Evolutionary conservation across 1,140 invertebrate species (phyloP).

Genomic region (Brachionus plicatilis): DNA sequence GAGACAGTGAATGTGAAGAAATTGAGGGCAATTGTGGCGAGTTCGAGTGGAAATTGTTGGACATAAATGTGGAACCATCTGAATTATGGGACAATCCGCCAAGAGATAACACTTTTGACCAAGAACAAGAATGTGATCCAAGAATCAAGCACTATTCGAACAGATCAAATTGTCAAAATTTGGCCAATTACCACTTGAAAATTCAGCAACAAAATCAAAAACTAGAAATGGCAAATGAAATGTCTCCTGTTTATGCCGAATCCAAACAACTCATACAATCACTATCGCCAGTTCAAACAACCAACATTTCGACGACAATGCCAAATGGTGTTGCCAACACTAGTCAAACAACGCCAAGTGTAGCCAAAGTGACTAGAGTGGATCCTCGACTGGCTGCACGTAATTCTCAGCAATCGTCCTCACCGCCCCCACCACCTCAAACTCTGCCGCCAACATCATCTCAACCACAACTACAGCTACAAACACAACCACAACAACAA

Average conservation of each 20-base stretch:
- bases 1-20: background rate
- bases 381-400: conserved; percentile 11
- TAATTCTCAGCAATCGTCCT: background rate
- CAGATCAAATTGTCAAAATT: conserved; percentile 20
- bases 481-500: background rate
- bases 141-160: conserved; percentile 25
- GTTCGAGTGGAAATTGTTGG: background rate
- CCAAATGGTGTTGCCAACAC: background rate
- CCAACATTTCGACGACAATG: background rate
- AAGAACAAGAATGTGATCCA: conserved; percentile 21
- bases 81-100: conserved; percentile 5
- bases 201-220: conserved; percentile 17
- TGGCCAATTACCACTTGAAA: conserved; percentile 30
- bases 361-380: background rate
- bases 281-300: background rate
- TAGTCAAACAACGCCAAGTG: background rate
- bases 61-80: conserved; percentile 19
- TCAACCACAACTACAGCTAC: background rate
- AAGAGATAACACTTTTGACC: background rate
- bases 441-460: background rate
- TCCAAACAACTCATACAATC: background rate
- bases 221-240: background rate
- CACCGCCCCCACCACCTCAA: background rate
- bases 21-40: conserved; percentile 13
- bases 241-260: conserved; percentile 9